Base-by-base conservation (phyloP, 1,140 invertebrate genomes). In the Doryteuthis pealeii region DNA sequence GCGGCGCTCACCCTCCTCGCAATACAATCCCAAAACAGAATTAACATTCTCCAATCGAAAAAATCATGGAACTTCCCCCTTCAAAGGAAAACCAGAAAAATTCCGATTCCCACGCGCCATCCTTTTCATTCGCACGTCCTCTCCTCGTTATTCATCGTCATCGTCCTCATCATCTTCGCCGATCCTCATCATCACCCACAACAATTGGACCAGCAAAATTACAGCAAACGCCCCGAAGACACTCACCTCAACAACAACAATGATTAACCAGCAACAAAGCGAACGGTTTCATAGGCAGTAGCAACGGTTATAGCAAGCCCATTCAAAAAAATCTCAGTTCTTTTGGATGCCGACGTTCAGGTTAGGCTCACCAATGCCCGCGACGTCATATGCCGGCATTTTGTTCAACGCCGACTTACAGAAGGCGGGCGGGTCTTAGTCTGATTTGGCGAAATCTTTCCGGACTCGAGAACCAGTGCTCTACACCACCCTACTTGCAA, bases 31-130 rank as follows among this genome's bases (percentile, higher is more conserved):
- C 15, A 83, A 80, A 74, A 76, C 80, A 26, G 76, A 75, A 58
- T 78, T 84, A 26, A 75, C 83, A 3, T 84, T 84, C 67, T 84
- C n/a, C 83, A n/a, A 84, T 84, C 22, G 83, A 84, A 68, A 82
- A 78, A 74, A 79, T 84, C 26, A 84, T 84, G 70, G 82, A 74
- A 22, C 26, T 62, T 22, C 18, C 54, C 5, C 54, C 54, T 22
- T 62, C 54, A 22, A 62, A 62, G 54, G 5, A 28, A 28, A 22
- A 5, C n/a, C n/a, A n/a, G n/a, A 22, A 62, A n/a, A 62, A 62
- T 14, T 6, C 35, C 35, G 35, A 40, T 10, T 5, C 35, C 4
- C 35, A 40, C 10, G 35, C 35, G 35, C 10, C 35, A 10, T 40
- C 35, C 3, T 40, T 40, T 40, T 40, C 35, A 10, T 40, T 10